A percentile compares a stretch with the other conserved stretches of the same genome.
Conservation (phyloP, 2,888 invertebrate species). For the Lamellibrachia satsuma region DNA sequence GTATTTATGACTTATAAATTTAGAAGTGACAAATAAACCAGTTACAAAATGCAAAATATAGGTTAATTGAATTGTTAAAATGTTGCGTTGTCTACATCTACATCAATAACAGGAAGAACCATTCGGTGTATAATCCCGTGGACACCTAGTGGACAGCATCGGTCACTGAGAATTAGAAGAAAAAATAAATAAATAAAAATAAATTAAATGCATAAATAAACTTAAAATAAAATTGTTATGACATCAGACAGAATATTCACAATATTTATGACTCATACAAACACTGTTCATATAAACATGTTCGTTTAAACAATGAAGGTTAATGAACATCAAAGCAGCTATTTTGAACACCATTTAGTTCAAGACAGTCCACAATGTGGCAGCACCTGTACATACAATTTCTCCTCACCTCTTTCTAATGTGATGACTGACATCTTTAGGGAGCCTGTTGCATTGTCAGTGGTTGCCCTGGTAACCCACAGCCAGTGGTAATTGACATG, state of each 20-base stretch:
- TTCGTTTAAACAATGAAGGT: too few species aligned
- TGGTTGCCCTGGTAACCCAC: not conserved
- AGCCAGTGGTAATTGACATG: not conserved
- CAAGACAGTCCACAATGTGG: not conserved
- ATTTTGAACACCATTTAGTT: not conserved
- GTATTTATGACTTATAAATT: not conserved
- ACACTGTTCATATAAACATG: not conserved
- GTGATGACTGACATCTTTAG: not conserved
- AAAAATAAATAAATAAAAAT: too few species aligned
- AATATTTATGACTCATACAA: not conserved
- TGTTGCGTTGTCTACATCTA: not conserved
- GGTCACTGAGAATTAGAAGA: too few species aligned
- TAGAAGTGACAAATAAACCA: not conserved
- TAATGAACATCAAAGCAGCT: not conserved
- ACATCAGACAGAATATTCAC: too few species aligned
- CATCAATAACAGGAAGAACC: too few species aligned
- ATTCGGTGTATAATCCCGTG: too few species aligned
- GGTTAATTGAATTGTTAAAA: not conserved
- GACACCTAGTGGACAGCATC: too few species aligned
- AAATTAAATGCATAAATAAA: too few species aligned
- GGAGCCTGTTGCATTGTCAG: not conserved
- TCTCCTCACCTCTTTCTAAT: not conserved
- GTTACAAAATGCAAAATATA: not conserved
- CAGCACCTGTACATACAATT: not conserved
- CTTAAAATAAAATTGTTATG: too few species aligned